Evolutionary conservation across 2,113 vertebrate species (phyloP), one percentile per base, ranked within the genome.

Genomic region (Vulpes vulpes): DNA sequence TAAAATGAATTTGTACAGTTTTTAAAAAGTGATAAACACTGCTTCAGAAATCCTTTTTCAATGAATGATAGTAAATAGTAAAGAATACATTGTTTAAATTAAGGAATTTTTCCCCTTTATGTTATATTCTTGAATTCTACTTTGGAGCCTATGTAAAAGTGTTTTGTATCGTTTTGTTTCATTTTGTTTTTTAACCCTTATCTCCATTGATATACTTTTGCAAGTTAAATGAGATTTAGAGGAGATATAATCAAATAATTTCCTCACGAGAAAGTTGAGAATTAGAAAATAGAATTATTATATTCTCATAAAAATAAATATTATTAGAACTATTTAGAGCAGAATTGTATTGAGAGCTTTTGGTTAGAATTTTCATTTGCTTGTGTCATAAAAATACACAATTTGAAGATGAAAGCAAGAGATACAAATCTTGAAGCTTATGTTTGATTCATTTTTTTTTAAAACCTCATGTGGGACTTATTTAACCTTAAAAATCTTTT

Each of bases 401-500:
- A 3, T 92, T 97, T 94, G 35, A 84, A 65, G 85, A 27, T 84
- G 51, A 80, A 96, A 96, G 12, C 14, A 7, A 78, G 62, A 35
- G 14, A 84, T 93, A 25, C 49, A 97, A 69, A 85, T 95, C 17
- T 95, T 96, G 43, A 96, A 96, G 67, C 88, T 83, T 69, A 35
- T 91, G 15, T 90, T 95, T 95, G 71, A 94, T 57, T 89, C 60
- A 86, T 82, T 96, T n/a, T 55, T 93, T 94, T 59, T 32, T 5
- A 38, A 89, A 92, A 38, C 11, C 25, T 95, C 65, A 84, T 43
- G 62, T 90, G 87, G 60, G 32, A 89, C n/a, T 95, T 94, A 30
- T 51, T 67, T 95, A 93, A 85, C 98, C 96, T 98, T 79, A 17
- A 74, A 97, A 94, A 53, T 49, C 57, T 80, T 91, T 92, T 69